Evolutionary conservation across 2,888 invertebrate species (phyloP), one percentile per base, ranked within the genome.

Genomic region (Cetonia aurata): DNA sequence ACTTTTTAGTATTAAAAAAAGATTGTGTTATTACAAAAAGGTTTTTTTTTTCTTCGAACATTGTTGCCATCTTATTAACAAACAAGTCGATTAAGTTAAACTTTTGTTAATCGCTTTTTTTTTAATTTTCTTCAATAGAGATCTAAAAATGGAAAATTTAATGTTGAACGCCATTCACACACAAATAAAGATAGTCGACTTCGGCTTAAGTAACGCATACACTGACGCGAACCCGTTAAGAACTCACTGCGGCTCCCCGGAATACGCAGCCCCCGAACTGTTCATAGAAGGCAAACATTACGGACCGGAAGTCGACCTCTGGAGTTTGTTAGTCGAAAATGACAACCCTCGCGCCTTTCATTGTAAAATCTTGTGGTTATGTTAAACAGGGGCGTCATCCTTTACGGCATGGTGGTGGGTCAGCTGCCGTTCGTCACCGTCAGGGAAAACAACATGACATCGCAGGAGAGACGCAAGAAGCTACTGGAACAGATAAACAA

Each of bases 71-170:
- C n/a, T n/a, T n/a, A n/a, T n/a, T n/a, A n/a, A n/a, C n/a, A n/a
- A n/a, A n/a, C n/a, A n/a, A n/a, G n/a, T n/a, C n/a, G n/a, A n/a
- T n/a, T n/a, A n/a, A n/a, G n/a, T n/a, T n/a, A n/a, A n/a, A n/a
- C n/a, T 44, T 13, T 44, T 25, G 25, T 4, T 8, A 37, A 37
- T 37, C 1, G 6, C 37, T 1, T 37, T 8, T 37, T 37, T 37
- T 56, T 9, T n/a, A 25, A 41, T 17, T 41, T 56, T 13, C 56
- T 67, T 56, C 86, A 79, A 31, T 85, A 92, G 93, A 71, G 93
- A 93, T 83, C 83, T 93, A 73, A 93, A 93, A 86, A 92, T 93
- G 92, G 93, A 93, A 80, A 93, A 93, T 80, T 91, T 93, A 73
- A 91, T 93, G 89, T 80, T 93, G 77, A 91, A 92, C 80, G 84